Evolutionary conservation across 2,888 invertebrate species (phyloP), one percentile per base, ranked within the genome.

Genomic region (Bellardia pandia): DNA sequence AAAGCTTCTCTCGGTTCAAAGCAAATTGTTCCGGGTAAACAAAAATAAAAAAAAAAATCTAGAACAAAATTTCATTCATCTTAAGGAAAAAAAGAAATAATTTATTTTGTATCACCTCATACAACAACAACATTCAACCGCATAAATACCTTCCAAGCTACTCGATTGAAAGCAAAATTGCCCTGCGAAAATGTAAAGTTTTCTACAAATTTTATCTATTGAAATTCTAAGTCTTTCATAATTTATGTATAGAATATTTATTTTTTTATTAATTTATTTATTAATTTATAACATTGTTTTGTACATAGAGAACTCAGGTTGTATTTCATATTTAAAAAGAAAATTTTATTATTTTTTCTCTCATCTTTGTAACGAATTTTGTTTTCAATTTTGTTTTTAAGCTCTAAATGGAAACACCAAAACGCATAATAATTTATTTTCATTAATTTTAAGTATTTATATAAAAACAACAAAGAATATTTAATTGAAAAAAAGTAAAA

Each of bases 341-440:
- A 69, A 62, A 79, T 69, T 66, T 77, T 66, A 58, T 60, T 16
- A 71, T 40, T 60, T 51, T 77, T 42, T 66, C 23, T 13, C 4
- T 14, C 42, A 33, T 56, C 7, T 56, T 45, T 30, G 51, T 7
- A 62, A 14, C 3, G 8, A 45, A 56, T 77, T 74, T 68, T 68
- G 74, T 82, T 68, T 82, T 86, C 77, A 37, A 45, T 62, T 58
- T 64, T 56, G 30, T 40, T 76, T 48, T 62, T 23, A 74, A 37
- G 76, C 23, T 53, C 51, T 62, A 42, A 75, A 40, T 69, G 74
- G 62, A 69, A 74, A 86, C 23, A 66, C 71, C 78, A 58, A 84
- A 60, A 56, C n/a, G 37, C 74, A 80, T 72, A 45, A 86, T 89
- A 89, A 88, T 89, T 88, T 88, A 89, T 89, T 89, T 48, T 78